These are phyloP conservation scores for Arizona elegans DNA, from an alignment of 2,113 vertebrate genomes.

Conservation along the genomic window DNA sequence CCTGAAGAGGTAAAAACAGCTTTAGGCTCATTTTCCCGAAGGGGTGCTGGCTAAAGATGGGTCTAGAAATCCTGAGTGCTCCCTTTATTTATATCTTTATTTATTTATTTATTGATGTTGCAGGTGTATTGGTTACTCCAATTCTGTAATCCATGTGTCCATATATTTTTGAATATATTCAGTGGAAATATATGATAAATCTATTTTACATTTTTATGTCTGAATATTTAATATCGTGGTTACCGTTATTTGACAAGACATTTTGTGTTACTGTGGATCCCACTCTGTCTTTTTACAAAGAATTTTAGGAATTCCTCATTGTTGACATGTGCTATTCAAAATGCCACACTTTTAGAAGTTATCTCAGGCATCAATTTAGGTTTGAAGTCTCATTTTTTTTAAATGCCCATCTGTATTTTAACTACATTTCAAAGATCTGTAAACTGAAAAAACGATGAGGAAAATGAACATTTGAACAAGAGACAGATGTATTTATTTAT, in stretches of 20 bases:
- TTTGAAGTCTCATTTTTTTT: neutral
- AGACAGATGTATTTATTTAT: neutral
- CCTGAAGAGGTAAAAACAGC: neutral
- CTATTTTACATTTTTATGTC: neutral
- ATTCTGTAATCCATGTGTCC: neutral
- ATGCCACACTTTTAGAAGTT: neutral
- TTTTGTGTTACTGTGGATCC: neutral
- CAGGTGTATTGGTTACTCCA: neutral
- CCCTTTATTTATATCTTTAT: neutral
- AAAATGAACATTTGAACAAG: neutral
- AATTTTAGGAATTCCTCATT: neutral
- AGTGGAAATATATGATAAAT: neutral
- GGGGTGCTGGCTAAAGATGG: neutral
- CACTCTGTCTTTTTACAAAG: neutral
- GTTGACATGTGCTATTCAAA: neutral
- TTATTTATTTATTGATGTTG: neutral
- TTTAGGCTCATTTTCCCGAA: neutral
- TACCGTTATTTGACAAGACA: neutral
- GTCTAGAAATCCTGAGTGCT: neutral
- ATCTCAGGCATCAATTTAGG: neutral
- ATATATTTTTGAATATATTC: neutral
- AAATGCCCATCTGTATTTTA: neutral
- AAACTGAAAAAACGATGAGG: neutral
- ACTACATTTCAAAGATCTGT: neutral
- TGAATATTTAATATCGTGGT: neutral